phyloP scores from a whole-genome alignment of 2,888 invertebrate species.

The Trichopria drosophilae region DNA sequence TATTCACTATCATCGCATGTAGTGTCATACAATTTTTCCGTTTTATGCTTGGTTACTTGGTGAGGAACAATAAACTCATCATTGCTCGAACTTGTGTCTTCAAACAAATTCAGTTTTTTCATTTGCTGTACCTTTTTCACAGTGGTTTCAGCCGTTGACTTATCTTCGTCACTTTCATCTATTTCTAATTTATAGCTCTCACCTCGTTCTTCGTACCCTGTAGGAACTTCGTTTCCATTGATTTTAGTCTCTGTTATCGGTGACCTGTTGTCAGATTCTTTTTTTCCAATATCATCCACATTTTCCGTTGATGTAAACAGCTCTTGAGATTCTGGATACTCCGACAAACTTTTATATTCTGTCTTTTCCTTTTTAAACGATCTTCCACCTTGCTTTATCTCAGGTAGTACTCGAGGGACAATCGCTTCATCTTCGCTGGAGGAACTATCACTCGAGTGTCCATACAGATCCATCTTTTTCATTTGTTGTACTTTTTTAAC shows the following conservation, averaged over 20 bases:
- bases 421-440: background rate
- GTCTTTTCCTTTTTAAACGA: no score
- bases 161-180: background rate
- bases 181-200: background rate
- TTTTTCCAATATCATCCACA: no score
- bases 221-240: no score
- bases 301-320: no score
- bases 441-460: background rate
- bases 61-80: background rate
- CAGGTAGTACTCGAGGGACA: background rate
- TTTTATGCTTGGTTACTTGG: no score
- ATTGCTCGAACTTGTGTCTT: background rate
- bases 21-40: no score
- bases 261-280: no score
- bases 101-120: conserved; percentile 1
- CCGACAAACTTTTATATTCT: background rate
- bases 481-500: background rate
- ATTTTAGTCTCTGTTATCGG: no score
- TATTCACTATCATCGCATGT: background rate
- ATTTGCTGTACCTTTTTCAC: background rate
- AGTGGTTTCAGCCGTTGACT: background rate
- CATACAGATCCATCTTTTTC: background rate
- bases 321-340: background rate
- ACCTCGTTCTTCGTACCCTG: conserved; percentile 1
- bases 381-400: no score